A percentile compares a stretch with the other conserved stretches of the same genome.
These are phyloP conservation scores for Leucoma salicis DNA, from an alignment of 2,888 invertebrate species.

Conservation along the genomic window DNA sequence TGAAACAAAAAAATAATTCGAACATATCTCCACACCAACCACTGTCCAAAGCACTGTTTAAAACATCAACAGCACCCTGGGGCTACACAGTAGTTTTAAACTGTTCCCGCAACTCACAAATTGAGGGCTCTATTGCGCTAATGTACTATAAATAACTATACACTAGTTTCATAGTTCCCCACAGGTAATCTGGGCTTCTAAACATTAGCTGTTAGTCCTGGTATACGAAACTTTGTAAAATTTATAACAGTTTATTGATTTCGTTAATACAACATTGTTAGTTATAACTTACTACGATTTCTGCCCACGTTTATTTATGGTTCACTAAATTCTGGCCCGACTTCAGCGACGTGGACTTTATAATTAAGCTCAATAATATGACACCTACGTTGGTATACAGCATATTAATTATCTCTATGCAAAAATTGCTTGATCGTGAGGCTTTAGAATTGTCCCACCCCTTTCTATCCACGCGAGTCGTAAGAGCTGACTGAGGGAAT, in stretches of 20 bases:
- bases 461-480: no score
- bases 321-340: no score
- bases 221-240: background rate
- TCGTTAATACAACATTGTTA: background rate
- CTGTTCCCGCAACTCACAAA: conserved; percentile 51
- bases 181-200: conserved; percentile 25
- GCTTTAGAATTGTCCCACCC: no score
- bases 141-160: conserved; percentile 42
- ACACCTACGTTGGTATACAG: no score
- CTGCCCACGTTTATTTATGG: no score
- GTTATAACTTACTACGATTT: no score
- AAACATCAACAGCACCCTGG: conserved; percentile 41
- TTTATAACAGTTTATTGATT: background rate
- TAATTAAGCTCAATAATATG: no score
- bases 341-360: no score
- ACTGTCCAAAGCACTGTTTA: conserved; percentile 35
- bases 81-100: conserved; percentile 49
- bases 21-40: conserved; percentile 19
- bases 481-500: no score
- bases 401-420: no score
- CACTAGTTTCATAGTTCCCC: conserved; percentile 33
- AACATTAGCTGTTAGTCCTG: background rate
- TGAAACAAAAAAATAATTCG: background rate
- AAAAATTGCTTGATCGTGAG: no score
- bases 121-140: conserved; percentile 49